phyloP scores from a whole-genome alignment of 2,888 invertebrate genomes.

The Itoplectis maculator region DNA sequence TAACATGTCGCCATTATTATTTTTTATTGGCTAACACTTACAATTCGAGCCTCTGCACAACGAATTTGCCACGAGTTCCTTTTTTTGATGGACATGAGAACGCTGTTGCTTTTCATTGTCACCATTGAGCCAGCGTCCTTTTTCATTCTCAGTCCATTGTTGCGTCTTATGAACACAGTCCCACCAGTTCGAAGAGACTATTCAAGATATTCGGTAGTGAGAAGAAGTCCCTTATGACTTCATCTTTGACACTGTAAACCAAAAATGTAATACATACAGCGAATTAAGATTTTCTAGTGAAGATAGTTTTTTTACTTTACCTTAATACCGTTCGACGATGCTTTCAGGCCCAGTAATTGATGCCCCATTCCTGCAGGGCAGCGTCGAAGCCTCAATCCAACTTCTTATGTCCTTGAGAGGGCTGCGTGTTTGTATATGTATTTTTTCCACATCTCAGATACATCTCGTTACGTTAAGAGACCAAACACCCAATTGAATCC shows the following conservation, averaged over 20 bases:
- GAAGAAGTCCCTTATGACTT: slow-evolving; percentile 93
- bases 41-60: slow-evolving; percentile 92
- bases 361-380: slow-evolving; percentile 92
- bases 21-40: slow-evolving; percentile 77
- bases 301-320: slow-evolving; percentile 75
- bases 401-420: slow-evolving; percentile 92
- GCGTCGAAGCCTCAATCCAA: slow-evolving; percentile 89
- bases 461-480: slow-evolving; percentile 89
- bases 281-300: neutral
- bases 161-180: slow-evolving; percentile 90
- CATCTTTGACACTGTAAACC: slow-evolving; percentile 88
- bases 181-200: slow-evolving; percentile 91
- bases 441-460: slow-evolving; percentile 88
- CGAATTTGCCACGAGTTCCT: slow-evolving; percentile 92
- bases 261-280: too few relatives aligned
- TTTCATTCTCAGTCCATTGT: slow-evolving; percentile 87
- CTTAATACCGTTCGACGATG: slow-evolving; percentile 89
- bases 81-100: slow-evolving; percentile 87
- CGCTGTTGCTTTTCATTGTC: slow-evolving; percentile 90
- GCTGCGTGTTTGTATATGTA: slow-evolving; percentile 89
- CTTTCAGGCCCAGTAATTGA: slow-evolving; percentile 94
- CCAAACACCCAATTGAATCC: too few relatives aligned
- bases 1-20: neutral
- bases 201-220: slow-evolving; percentile 92
- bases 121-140: slow-evolving; percentile 92